Base-by-base conservation (phyloP, 1,140 invertebrate species). In the Drosophila ficusphila region DNA sequence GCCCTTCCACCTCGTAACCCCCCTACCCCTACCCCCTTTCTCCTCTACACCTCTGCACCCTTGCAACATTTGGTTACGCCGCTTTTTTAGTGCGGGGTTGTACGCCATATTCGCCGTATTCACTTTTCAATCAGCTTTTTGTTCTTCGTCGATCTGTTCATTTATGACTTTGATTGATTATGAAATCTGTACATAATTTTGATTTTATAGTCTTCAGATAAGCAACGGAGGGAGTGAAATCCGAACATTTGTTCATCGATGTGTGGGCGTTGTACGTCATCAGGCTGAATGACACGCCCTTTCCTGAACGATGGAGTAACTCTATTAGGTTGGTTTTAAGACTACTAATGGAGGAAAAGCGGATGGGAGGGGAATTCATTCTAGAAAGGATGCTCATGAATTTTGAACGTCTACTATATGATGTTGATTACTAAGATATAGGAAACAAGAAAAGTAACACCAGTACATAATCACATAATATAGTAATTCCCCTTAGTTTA, bases 111-210 rank as follows among this genome's bases (percentile, higher is more conserved):
- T 67, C 21, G 51, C 9, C 12, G 6, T 38, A 31, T 62, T 4
- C 14, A 16, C 4, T 51, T 49, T 70, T 51, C 21, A 57, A 74
- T 75, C 58, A 61, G 46, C 48, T 23, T 44, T 34, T 53, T 46
- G 62, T 67, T 64, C 81, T 65, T 51, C 38, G 71, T 25, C 58
- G 54, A 39, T 73, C 57, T 71, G 53, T 78, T 89, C 85, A 74
- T 79, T 89, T 89, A 89, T 89, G 83, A 89, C 83, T 89, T 89
- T 89, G 83, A 89, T 89, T 89, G 83, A 89, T 89, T 89, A 79
- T 83, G 54, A 89, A 73, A 89, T 86, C 65, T 64, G 57, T 69
- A 51, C 60, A 78, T 51, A 68, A 73, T 79, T 79, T 79, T 47
- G 58, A 73, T 53, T 78, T 78, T 56, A 73, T 62, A 76, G 62